These are phyloP conservation scores for Pangasius larnaudii DNA, from an alignment of 2,797 vertebrate genomes.

Conservation along the genomic window DNA sequence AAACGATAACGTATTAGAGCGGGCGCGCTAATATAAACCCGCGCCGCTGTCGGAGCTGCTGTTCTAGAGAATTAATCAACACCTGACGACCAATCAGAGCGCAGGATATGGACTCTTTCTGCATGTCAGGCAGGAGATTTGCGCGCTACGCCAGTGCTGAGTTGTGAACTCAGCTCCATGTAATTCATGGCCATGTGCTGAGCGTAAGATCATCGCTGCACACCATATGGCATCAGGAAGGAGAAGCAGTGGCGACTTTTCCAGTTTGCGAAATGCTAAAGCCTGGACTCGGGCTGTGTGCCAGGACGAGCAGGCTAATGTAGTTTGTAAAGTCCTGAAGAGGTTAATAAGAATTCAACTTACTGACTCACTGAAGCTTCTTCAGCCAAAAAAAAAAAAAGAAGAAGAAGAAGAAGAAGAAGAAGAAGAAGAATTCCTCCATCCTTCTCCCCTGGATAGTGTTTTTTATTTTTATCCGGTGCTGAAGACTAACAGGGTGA, in stretches of 20 bases:
- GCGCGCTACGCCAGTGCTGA: too few species aligned
- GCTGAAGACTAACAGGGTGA: not conserved
- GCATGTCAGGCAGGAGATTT: not conserved
- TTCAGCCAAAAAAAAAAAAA: not conserved
- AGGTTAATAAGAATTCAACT: conserved; percentile 13
- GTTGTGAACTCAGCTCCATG: not conserved
- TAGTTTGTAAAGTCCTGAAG: not conserved
- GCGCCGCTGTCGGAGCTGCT: not conserved
- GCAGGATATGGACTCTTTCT: not conserved
- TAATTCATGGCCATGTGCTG: not conserved
- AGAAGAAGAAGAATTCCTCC: not conserved
- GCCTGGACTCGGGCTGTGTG: not conserved
- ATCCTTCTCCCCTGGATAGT: not conserved
- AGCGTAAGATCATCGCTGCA: conserved; percentile 22
- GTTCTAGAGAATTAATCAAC: not conserved
- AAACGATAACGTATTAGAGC: not conserved
- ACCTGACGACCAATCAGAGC: not conserved
- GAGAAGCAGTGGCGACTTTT: not conserved
- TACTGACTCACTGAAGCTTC: not conserved
- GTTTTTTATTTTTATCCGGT: not conserved
- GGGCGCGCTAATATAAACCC: not conserved
- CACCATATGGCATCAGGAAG: conserved; percentile 17
- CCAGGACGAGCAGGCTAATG: not conserved
- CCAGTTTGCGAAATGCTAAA: too few species aligned
- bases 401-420: too few species aligned